A percentile compares a stretch with the other conserved stretches of the same genome.
These are phyloP conservation scores for Caenorhabditis macrosperma DNA, from an alignment of 2,888 invertebrate genomes.

Conservation along the genomic window DNA sequence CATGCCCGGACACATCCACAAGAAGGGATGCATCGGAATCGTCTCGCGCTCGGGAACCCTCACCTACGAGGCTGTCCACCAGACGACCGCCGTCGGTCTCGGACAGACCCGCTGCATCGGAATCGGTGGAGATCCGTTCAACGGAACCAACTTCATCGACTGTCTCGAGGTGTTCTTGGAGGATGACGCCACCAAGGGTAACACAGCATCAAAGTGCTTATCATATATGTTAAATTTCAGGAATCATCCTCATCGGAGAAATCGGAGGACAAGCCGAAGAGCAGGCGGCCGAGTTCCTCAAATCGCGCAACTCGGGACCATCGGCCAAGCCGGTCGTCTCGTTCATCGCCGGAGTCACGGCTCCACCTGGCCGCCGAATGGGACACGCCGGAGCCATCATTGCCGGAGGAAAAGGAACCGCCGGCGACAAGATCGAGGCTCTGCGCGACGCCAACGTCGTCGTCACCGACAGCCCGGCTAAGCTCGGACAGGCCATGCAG, in stretches of 20 bases:
- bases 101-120: slow-evolving; percentile 87
- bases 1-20: slow-evolving; percentile 99
- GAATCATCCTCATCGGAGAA: slow-evolving; percentile 95
- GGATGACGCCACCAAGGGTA: slow-evolving; percentile 90
- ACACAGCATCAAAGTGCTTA: too few relatives aligned
- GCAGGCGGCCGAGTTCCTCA: slow-evolving; percentile 91
- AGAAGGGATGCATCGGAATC: slow-evolving; percentile 86
- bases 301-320: slow-evolving; percentile 81
- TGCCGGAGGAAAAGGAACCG: slow-evolving; percentile 73
- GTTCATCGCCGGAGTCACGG: slow-evolving; percentile 98
- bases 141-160: slow-evolving; percentile 99
- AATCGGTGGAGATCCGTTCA: slow-evolving; percentile 99
- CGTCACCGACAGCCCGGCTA: slow-evolving; percentile 72
- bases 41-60: slow-evolving; percentile 97
- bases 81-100: slow-evolving; percentile 88
- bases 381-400: slow-evolving; percentile 73
- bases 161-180: slow-evolving; percentile 70
- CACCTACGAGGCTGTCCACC: slow-evolving; percentile 99
- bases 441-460: slow-evolving; percentile 68
- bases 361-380: slow-evolving; percentile 84
- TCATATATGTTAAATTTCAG: too few relatives aligned
- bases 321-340: slow-evolving; percentile 96
- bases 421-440: slow-evolving; percentile 72
- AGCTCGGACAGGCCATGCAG: slow-evolving; percentile 68
- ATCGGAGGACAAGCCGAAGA: slow-evolving; percentile 99